Evolutionary conservation across 2,797 vertebrate genomes (phyloP), one percentile per base, ranked within the genome.

Genomic region (Crenichthys baileyi): DNA sequence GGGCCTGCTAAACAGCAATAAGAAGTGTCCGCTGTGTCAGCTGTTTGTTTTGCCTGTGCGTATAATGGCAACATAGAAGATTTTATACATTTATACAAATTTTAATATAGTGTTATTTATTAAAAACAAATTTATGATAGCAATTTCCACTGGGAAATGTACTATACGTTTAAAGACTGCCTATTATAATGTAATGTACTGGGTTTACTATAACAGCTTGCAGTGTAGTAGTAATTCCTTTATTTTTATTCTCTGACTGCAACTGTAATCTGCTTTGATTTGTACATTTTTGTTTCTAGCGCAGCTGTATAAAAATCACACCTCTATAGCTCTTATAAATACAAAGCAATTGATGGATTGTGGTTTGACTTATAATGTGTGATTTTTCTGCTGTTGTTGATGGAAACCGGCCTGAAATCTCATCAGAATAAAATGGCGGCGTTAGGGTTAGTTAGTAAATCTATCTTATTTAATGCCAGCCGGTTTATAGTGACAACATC

Each of bases 41-140:
- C 15, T 1, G 31, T 65, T 39, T 67, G 63, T 39, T 41, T 41
- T 61, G 3, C 26, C 71, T 83, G n/a, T 76, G 63, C 72, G 24
- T 60, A 1, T 76, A 26, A 80, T 72, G 60, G 63, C 9, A 5
- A 1, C 70, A 72, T 22, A 1, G 15, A 73, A 71, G 58, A 79
- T 12, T 12, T 39, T 39, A 41, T 65, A 55, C 79, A 13, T 75
- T 73, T 36, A 72, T 50, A 9, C 16, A 20, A 12, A 44, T 65
- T 53, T 53, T 18, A 24, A 20, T 20, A 5, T 26, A 39, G 9
- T 16, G 13, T 71, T 18, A 65, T 65, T 65, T 65, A 65, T 65
- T 65, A 5, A 22, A 39, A 31, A 20, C 31, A 29, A 29, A 61
- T 63, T 53, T 22, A 53, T 22, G 16, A 4, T 5, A 61, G 36